Evolutionary conservation across 2,888 invertebrate species (phyloP), one percentile per base, ranked within the genome.

Genomic region (Escarpia spicata): DNA sequence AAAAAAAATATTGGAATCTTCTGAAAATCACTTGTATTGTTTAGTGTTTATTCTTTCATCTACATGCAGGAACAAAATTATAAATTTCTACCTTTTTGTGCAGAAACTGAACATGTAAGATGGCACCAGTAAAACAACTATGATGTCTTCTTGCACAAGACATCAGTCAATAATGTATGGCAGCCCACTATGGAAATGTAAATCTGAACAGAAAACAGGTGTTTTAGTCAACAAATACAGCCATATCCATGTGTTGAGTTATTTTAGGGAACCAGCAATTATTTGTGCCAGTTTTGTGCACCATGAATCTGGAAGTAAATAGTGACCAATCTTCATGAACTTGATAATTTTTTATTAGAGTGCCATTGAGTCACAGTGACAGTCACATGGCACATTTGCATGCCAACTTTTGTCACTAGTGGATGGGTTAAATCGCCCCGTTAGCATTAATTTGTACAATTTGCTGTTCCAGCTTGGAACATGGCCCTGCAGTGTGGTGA

Each of bases 381-480:
- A 52, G 31, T 37, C 37, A 37, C 37, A 37, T 37, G 37, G 37
- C 90, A 45, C 89, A 43, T 93, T 92, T 26, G 26, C 37, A 44
- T 90, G 43, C 19, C 26, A 37, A 19, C 31, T 89, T 91, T 75
- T 75, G 26, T 75, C 75, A 26, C 75, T 26, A 75, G 26, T 75
- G 75, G 6, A 52, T 52, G 75, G n/a, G 19, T 75, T 75, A 75
- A 75, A 26, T 6, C 2, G 6, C 75, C 75, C 75, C 19, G 75
- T 26, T n/a, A 26, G n/a, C 26, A 75, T 26, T 75, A 75, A 52
- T 52, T 52, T 52, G 52, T 10, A 45, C 45, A 45, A 10, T 91
- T 12, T n/a, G 0, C 15, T 94, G 15, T n/a, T 75, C 26, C 94
- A 96, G 96, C 96, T 1, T 96, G 96, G 96, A 96, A 96, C 92